Base-by-base conservation (phyloP, 1,140 invertebrate species). In the Tetramorium alpestre region DNA sequence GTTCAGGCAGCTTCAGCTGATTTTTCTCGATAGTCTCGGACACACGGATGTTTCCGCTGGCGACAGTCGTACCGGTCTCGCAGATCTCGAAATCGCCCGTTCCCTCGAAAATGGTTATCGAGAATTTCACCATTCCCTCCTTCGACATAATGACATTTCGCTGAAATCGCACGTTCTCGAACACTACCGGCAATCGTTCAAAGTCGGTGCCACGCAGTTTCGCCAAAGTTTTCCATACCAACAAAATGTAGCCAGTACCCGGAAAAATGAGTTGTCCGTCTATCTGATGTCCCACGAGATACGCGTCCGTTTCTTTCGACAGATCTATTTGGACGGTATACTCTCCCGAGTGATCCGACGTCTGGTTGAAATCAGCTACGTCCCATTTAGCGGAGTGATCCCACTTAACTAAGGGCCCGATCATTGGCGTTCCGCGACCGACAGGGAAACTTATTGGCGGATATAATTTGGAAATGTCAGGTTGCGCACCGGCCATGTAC, bases 231-330 rank as follows among this genome's bases (percentile, higher is more conserved):
- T 97, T 98, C 99, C 99, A 99, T 0, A 98, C 98, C 1, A 99
- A 94, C 1, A 98, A 97, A 95, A 99, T 96, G 93, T 99, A 99
- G 10, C 99, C 99, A 62, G 99, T 99, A 64, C 99, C 99, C 11
- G 99, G 99, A 95, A 98, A 99, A 3, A 99, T 95, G 47, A 99
- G 96, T 93, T 99, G 96, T 16, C 99, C 99, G 95, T 99, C 99
- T 92, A 99, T 99, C 18, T 96, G 96, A 94, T 99, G 99, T 25
- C 99, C 99, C 47, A 96, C 94, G 62, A 98, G 96, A 95, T 97
- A 99, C 56, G 97, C 95, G 93, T 99, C 97, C 8, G 97, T 96
- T 85, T 97, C 96, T 88, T 97, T 97, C 33, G 96, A 97, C 4
- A 99, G 94, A 95, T 98, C 97, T 70, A 98, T 95, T 93, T 98